phyloP scores from a whole-genome alignment of 2,888 invertebrate genomes.

The Spodoptera picta region DNA sequence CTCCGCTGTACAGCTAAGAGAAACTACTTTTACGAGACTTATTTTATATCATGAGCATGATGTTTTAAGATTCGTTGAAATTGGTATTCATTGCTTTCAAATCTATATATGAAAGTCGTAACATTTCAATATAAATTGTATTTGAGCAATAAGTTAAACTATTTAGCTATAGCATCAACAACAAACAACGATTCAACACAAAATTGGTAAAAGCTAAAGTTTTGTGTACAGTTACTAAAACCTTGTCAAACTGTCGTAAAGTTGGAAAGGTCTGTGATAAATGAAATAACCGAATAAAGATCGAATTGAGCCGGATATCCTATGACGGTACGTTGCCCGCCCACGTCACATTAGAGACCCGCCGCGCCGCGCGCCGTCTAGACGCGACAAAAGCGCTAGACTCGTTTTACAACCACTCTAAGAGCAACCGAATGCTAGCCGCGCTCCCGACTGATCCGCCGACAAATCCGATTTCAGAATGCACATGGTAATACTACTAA shows the following conservation, averaged over 20 bases:
- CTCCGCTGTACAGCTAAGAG: background rate
- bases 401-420: slow-evolving; percentile 75
- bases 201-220: slow-evolving; percentile 1
- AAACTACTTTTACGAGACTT: too few species aligned
- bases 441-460: slow-evolving; percentile 69
- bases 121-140: background rate
- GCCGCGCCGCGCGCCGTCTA: slow-evolving; percentile 78
- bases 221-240: slow-evolving; percentile 25
- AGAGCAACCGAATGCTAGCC: slow-evolving; percentile 54
- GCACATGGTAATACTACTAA: slow-evolving; percentile 68
- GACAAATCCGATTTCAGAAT: slow-evolving; percentile 71
- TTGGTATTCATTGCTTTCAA: background rate
- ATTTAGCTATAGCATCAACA: background rate
- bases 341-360: slow-evolving; percentile 83
- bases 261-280: slow-evolving; percentile 53
- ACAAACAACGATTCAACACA: background rate
- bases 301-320: slow-evolving; percentile 71
- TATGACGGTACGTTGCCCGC: slow-evolving; percentile 65
- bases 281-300: slow-evolving; percentile 67
- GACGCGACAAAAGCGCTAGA: slow-evolving; percentile 82
- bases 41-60: too few species aligned
- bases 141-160: background rate
- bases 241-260: slow-evolving; percentile 25
- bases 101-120: background rate
- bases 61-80: background rate